phyloP scores from a whole-genome alignment of 2,797 vertebrate species.

The Pseudotriccus pelzelni region DNA sequence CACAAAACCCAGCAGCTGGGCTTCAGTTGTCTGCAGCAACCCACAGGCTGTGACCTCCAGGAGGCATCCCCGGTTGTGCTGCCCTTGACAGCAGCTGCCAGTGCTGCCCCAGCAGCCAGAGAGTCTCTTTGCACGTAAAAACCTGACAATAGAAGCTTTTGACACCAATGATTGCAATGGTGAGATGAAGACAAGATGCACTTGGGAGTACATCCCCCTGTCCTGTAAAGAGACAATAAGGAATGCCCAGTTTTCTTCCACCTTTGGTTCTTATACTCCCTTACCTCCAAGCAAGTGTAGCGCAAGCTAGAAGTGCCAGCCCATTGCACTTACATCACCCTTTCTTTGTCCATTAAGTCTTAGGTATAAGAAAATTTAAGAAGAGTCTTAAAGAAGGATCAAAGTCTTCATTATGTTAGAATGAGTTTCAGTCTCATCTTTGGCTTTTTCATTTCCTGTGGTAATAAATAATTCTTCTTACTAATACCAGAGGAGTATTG shows the following conservation, averaged over 20 bases:
- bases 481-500: neutral
- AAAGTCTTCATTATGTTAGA: neutral
- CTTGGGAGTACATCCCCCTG: neutral
- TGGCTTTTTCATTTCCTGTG: neutral
- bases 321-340: neutral
- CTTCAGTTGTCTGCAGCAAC: neutral
- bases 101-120: neutral
- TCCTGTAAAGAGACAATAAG: neutral
- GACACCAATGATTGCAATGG: neutral
- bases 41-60: neutral
- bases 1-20: neutral
- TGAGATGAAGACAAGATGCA: neutral
- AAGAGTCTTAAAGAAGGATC: neutral
- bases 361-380: neutral
- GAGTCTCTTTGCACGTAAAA: neutral
- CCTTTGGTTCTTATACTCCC: neutral
- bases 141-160: neutral
- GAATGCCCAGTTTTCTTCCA: neutral
- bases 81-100: rapidly evolving
- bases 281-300: neutral
- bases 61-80: neutral
- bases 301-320: neutral
- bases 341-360: neutral
- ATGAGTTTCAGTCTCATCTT: neutral
- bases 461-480: neutral